These are phyloP conservation scores for Phyllostomus discolor DNA, from an alignment of 2,113 vertebrate species.

Conservation along the genomic window DNA sequence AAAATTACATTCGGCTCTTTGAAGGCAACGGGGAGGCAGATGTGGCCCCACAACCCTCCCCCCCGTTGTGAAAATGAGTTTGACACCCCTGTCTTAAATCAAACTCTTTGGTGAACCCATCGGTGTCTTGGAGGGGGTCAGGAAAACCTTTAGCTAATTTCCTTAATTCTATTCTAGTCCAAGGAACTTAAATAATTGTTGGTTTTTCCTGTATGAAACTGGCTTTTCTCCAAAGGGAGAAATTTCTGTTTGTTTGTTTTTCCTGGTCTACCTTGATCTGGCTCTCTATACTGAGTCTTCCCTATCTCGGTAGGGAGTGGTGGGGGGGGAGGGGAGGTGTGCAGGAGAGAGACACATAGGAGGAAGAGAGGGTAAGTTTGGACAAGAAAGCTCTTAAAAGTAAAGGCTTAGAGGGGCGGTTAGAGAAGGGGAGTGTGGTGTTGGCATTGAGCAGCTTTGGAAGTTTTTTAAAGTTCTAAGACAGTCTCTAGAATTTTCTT, in stretches of 20 bases:
- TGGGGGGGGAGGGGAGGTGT: background rate
- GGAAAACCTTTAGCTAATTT: background rate
- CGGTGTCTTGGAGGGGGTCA: background rate
- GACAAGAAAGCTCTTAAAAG: background rate
- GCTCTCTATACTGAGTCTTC: background rate
- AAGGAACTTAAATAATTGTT: background rate
- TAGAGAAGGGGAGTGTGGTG: background rate
- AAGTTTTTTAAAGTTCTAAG: background rate
- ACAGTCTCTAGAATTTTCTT: background rate
- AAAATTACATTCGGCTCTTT: too few relatives aligned
- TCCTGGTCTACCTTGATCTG: background rate
- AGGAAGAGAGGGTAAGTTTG: background rate
- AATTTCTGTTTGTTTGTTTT: background rate
- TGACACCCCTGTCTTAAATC: background rate
- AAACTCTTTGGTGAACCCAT: background rate
- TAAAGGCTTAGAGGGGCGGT: background rate
- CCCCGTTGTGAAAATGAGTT: too few relatives aligned
- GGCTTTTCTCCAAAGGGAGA: background rate
- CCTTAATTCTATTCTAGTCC: background rate
- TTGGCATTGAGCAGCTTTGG: background rate
- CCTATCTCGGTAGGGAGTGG: background rate
- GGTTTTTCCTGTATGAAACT: background rate
- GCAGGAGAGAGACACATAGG: background rate
- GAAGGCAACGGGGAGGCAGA: too few relatives aligned
- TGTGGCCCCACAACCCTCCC: too few relatives aligned